Conservation (phyloP, 1,140 invertebrate species). For the Rhagoletis zephyria region DNA sequence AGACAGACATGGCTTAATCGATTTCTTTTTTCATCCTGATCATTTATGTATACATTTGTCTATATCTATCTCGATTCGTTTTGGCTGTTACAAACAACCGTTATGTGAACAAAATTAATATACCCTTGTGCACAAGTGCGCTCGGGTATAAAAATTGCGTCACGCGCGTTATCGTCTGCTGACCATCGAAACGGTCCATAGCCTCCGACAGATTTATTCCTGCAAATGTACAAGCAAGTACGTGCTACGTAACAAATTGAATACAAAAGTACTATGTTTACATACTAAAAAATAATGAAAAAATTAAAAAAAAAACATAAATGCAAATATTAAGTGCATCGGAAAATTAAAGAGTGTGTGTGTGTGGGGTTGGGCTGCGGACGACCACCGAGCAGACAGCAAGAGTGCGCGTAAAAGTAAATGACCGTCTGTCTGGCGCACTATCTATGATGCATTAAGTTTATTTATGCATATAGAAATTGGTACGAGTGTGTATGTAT, state of each 20-base stretch:
- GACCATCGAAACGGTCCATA: slow-evolving; percentile 14
- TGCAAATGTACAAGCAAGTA: background rate
- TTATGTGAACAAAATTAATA: too few relatives aligned
- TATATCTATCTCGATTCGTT: too few relatives aligned
- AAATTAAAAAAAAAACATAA: slow-evolving; percentile 1
- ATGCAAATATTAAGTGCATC: slow-evolving; percentile 16
- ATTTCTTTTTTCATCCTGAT: too few relatives aligned
- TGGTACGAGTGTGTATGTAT: background rate
- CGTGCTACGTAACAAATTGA: background rate
- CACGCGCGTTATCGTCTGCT: background rate
- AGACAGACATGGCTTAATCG: too few relatives aligned
- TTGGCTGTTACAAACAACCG: too few relatives aligned
- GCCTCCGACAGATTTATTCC: background rate
- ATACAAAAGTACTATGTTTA: slow-evolving; percentile 3
- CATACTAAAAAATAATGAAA: background rate
- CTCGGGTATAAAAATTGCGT: background rate
- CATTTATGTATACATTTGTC: too few relatives aligned
- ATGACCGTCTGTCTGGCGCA: slow-evolving; percentile 25
- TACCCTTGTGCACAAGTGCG: too few relatives aligned
- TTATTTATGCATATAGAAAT: background rate
- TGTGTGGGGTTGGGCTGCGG: background rate
- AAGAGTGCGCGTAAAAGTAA: background rate
- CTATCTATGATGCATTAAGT: background rate
- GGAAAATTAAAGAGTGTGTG: background rate
- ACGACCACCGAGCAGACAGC: background rate